These are phyloP conservation scores for Nestor notabilis DNA, from an alignment of 2,113 vertebrate species.

Conservation along the genomic window DNA sequence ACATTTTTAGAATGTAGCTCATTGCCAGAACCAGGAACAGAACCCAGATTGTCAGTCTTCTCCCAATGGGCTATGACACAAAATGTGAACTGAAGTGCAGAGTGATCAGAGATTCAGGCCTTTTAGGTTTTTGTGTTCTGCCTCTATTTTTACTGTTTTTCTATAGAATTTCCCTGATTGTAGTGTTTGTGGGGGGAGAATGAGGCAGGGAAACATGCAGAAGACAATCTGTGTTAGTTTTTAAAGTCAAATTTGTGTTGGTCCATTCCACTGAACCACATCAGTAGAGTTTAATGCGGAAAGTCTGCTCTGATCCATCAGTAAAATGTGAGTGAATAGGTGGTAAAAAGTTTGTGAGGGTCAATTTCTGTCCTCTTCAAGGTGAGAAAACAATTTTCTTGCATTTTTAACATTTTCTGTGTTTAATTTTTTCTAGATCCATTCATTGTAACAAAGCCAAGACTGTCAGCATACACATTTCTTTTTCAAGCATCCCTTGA, in stretches of 20 bases:
- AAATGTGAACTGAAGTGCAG: conserved; percentile 31
- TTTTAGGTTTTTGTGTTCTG: conserved; percentile 27
- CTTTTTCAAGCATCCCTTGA: not conserved
- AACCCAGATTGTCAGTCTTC: conserved; percentile 46
- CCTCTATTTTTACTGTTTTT: not conserved
- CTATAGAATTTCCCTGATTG: not conserved
- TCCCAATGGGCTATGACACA: conserved; percentile 43
- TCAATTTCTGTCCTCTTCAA: not conserved
- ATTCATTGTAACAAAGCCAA: not conserved
- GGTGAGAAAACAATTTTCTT: not conserved
- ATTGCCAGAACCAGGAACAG: conserved; percentile 58
- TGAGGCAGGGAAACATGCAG: not conserved
- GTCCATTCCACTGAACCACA: not conserved
- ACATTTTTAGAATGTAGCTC: conserved; percentile 31
- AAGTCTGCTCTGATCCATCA: not conserved
- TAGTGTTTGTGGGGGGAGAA: not conserved
- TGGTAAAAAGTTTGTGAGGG: not conserved
- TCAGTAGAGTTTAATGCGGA: not conserved
- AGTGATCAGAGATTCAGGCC: not conserved
- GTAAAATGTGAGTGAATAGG: not conserved
- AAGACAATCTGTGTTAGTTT: not conserved
- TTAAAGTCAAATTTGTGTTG: not conserved
- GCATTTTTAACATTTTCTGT: not conserved
- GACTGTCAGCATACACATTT: not conserved
- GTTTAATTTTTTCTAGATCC: not conserved